Percentiles rank a stretch among this genome's conserved stretches.
These are phyloP conservation scores for Poecilia wingei DNA, from an alignment of 2,797 vertebrate genomes.

Conservation along the genomic window DNA sequence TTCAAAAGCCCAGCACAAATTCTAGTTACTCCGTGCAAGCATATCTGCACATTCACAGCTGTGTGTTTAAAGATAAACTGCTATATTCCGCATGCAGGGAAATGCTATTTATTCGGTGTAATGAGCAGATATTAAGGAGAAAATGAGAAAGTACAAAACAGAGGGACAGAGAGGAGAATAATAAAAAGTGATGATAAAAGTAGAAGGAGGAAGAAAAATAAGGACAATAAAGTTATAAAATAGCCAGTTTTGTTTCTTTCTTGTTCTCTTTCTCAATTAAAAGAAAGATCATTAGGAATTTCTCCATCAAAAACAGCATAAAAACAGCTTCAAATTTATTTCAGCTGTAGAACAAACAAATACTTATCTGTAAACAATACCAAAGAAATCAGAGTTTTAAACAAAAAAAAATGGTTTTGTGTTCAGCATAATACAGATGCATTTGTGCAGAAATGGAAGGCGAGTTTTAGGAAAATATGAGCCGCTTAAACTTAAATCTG, in stretches of 20 bases:
- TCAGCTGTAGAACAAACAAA: conserved; percentile 27
- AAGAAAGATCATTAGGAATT: conserved; percentile 56
- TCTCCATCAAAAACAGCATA: conserved; percentile 40
- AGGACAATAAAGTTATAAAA: conserved; percentile 63
- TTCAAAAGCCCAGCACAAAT: conserved; percentile 67
- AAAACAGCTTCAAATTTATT: conserved; percentile 17
- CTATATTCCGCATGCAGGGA: conserved; percentile 59
- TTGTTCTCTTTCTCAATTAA: conserved; percentile 5
- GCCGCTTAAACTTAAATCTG: background rate
- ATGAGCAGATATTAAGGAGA: conserved; percentile 75
- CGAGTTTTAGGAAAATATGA: background rate
- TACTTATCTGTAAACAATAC: background rate
- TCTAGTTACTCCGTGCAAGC: conserved; percentile 42
- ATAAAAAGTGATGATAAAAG: conserved; percentile 60
- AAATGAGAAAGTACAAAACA: conserved; percentile 60
- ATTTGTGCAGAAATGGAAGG: background rate
- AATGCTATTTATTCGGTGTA: conserved; percentile 74
- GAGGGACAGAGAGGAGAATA: conserved; percentile 39
- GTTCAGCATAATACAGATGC: background rate
- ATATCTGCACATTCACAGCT: conserved; percentile 74
- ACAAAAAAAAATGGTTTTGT: background rate
- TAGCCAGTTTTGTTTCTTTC: conserved; percentile 6
- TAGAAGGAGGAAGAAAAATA: conserved; percentile 58
- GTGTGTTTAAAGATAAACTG: conserved; percentile 79
- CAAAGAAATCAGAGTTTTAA: conserved; percentile 10